phyloP scores from a whole-genome alignment of 2,113 vertebrate genomes.

The Nycticebus coucang region DNA sequence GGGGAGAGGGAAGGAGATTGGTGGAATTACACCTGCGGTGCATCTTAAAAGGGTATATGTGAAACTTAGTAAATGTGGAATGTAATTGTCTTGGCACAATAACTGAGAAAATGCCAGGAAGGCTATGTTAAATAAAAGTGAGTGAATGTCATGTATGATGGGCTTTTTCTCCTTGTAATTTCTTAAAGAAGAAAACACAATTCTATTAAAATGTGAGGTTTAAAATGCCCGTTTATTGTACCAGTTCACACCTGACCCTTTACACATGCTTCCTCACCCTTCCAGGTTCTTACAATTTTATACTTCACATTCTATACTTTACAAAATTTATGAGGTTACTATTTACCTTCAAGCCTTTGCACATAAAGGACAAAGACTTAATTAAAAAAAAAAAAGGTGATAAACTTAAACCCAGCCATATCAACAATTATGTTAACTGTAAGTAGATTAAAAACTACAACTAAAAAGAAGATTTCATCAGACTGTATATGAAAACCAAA shows the following conservation, averaged over 20 bases:
- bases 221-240: neutral
- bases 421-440: slow-evolving; percentile 41
- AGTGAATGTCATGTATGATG: no score
- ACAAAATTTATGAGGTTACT: neutral
- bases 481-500: slow-evolving; percentile 11
- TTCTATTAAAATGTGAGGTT: neutral
- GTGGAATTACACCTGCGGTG: no score
- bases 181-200: neutral
- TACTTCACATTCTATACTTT: neutral
- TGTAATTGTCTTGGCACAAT: no score
- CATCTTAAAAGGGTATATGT: no score
- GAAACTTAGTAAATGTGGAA: no score
- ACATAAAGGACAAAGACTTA: slow-evolving; percentile 5
- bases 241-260: neutral
- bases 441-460: neutral
- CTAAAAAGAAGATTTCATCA: slow-evolving; percentile 45
- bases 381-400: slow-evolving; percentile 4
- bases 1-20: no score
- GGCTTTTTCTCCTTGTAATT: no score
- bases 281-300: neutral
- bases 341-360: neutral
- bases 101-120: no score
- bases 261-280: neutral
- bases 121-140: no score
- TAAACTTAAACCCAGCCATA: neutral